These are phyloP conservation scores for Dryoscopus gambensis DNA, from an alignment of 2,113 vertebrate genomes.

Conservation along the genomic window DNA sequence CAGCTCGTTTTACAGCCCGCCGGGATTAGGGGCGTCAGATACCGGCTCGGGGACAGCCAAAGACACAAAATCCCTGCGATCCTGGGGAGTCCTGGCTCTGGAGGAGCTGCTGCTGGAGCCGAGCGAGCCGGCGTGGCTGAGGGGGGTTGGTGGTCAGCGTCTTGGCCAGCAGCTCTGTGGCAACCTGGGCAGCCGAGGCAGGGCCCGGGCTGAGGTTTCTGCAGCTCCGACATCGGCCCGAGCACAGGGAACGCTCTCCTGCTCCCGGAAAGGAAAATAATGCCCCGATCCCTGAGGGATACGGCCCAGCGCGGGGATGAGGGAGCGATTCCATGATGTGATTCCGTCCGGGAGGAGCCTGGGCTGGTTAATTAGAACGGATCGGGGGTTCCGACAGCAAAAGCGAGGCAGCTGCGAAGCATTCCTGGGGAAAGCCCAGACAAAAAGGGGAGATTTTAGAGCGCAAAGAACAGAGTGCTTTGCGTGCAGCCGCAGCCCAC, in stretches of 20 bases:
- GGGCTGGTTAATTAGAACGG: neutral
- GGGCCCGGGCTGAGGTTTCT: neutral
- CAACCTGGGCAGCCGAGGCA: neutral
- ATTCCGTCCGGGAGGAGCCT: neutral
- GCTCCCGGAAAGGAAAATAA: neutral
- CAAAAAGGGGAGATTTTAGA: neutral
- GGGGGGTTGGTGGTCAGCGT: neutral
- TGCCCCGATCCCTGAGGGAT: neutral
- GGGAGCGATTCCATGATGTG: neutral
- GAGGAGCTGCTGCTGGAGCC: neutral
- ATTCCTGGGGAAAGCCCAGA: neutral
- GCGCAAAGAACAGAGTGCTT: fast-evolving
- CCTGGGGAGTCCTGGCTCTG: neutral
- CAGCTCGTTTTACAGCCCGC: neutral
- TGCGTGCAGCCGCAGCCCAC: neutral
- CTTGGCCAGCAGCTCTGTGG: neutral
- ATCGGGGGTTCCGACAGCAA: neutral
- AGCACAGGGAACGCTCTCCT: neutral
- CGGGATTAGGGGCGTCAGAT: fast-evolving
- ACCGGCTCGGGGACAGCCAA: neutral
- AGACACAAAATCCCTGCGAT: fast-evolving
- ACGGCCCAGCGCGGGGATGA: fast-evolving
- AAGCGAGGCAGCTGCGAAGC: fast-evolving
- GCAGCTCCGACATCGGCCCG: neutral
- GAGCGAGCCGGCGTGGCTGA: fast-evolving